Evolutionary conservation across 1,140 invertebrate species (phyloP).

Genomic region (Heliconius hewitsoni): DNA sequence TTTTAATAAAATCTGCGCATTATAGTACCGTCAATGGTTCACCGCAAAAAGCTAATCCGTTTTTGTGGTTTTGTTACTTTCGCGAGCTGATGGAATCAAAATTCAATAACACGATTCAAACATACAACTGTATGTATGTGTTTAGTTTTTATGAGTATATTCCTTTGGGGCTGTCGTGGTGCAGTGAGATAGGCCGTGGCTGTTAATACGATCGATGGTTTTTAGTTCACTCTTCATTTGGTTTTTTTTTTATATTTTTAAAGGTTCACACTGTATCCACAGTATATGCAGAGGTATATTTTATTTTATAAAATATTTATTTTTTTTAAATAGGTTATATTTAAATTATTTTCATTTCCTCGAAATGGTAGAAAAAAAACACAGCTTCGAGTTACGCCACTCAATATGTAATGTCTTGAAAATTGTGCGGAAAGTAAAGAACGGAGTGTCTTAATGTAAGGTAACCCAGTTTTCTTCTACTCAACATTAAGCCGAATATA

Average conservation of each 20-base stretch:
- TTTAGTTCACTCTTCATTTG: too few species aligned
- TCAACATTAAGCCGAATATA: too few species aligned
- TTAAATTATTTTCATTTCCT: too few species aligned
- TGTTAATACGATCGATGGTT: too few species aligned
- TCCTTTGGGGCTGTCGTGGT: not conserved
- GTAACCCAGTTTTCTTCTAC: too few species aligned
- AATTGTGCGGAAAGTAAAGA: too few species aligned
- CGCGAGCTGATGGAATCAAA: not conserved
- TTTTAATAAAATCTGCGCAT: not conserved
- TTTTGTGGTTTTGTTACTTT: conserved; percentile 2
- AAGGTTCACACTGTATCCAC: too few species aligned
- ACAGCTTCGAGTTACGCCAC: not conserved
- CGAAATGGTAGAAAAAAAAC: not conserved
- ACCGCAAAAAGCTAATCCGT: conserved; percentile 9
- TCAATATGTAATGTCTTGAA: not conserved
- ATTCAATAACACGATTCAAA: not conserved
- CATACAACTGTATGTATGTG: not conserved
- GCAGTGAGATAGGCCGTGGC: not conserved
- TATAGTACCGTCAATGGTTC: not conserved
- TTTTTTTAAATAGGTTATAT: too few species aligned
- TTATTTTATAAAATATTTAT: too few species aligned
- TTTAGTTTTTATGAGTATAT: not conserved
- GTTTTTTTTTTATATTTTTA: too few species aligned
- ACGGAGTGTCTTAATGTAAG: too few species aligned
- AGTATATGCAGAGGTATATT: too few species aligned